phyloP scores from a whole-genome alignment of 2,113 vertebrate species.

The Monopterus albus region DNA sequence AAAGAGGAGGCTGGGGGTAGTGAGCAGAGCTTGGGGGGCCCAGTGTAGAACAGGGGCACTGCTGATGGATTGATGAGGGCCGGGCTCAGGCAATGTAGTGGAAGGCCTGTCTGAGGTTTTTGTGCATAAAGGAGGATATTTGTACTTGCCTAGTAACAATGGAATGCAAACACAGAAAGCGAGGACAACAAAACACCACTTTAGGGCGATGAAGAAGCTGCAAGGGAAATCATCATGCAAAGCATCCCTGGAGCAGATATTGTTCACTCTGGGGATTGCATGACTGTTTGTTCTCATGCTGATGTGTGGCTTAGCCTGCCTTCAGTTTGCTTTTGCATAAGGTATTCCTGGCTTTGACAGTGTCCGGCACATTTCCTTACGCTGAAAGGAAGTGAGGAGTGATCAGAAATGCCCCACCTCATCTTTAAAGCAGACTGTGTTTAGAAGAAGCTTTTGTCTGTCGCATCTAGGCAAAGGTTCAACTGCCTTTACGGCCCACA shows the following conservation, averaged over 20 bases:
- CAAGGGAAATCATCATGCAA: slow-evolving; percentile 85
- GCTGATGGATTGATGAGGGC: slow-evolving; percentile 80
- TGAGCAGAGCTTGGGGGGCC: slow-evolving; percentile 56
- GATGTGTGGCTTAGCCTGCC: slow-evolving; percentile 71
- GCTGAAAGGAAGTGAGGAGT: slow-evolving; percentile 71
- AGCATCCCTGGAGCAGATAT: slow-evolving; percentile 60
- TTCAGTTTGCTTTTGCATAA: slow-evolving; percentile 77
- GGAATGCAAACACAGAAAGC: slow-evolving; percentile 75
- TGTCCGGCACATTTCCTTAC: slow-evolving; percentile 79
- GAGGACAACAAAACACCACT: slow-evolving; percentile 74
- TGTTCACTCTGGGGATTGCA: slow-evolving; percentile 68
- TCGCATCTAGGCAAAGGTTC: slow-evolving; percentile 21
- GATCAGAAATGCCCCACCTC: slow-evolving; percentile 64
- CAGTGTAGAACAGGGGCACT: slow-evolving; percentile 55
- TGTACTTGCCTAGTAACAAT: slow-evolving; percentile 76
- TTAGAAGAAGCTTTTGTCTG: slow-evolving; percentile 42
- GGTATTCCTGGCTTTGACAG: slow-evolving; percentile 69
- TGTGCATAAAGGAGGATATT: slow-evolving; percentile 76
- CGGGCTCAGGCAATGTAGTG: slow-evolving; percentile 47
- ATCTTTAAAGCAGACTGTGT: slow-evolving; percentile 57
- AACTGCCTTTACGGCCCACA: slow-evolving; percentile 49
- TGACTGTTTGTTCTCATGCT: slow-evolving; percentile 72
- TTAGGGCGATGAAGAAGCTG: slow-evolving; percentile 71
- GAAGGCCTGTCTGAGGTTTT: slow-evolving; percentile 52
- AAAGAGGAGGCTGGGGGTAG: slow-evolving; percentile 64